A percentile compares a stretch with the other conserved stretches of the same genome.
These are phyloP conservation scores for Gopherus flavomarginatus DNA, from an alignment of 2,113 vertebrate genomes.

Conservation along the genomic window DNA sequence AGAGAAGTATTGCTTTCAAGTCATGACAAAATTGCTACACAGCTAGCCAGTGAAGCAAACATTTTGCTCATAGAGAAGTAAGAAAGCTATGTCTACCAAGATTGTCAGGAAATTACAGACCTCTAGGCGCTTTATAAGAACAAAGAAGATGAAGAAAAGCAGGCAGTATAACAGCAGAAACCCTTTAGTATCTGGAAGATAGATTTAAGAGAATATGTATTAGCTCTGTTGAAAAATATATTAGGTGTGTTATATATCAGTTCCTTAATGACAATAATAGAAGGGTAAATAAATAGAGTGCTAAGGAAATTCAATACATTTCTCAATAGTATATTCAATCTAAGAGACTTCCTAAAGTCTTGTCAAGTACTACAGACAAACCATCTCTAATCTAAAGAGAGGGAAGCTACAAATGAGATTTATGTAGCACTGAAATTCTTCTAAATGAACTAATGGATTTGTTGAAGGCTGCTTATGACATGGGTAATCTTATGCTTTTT, in stretches of 20 bases:
- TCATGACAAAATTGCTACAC: neutral
- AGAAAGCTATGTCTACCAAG: neutral
- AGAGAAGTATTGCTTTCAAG: neutral
- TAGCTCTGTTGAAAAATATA: neutral
- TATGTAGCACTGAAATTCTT: neutral
- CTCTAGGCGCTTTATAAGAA: neutral
- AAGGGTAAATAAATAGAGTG: slow-evolving; percentile 1
- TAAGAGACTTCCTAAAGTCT: neutral
- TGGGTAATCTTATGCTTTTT: neutral
- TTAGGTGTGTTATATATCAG: neutral
- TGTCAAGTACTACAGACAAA: neutral
- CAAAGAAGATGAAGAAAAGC: neutral
- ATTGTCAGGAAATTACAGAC: neutral
- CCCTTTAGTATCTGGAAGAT: neutral
- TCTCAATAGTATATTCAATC: neutral
- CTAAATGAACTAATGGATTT: neutral
- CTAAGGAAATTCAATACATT: neutral
- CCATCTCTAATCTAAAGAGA: neutral
- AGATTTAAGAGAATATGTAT: neutral
- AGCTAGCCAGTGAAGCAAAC: neutral
- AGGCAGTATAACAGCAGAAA: neutral
- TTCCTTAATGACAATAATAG: neutral
- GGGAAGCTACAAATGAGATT: neutral
- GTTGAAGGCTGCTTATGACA: neutral
- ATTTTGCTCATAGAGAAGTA: neutral